Evolutionary conservation across 2,888 invertebrate species (phyloP).

Genomic region (Leucozona laternaria): DNA sequence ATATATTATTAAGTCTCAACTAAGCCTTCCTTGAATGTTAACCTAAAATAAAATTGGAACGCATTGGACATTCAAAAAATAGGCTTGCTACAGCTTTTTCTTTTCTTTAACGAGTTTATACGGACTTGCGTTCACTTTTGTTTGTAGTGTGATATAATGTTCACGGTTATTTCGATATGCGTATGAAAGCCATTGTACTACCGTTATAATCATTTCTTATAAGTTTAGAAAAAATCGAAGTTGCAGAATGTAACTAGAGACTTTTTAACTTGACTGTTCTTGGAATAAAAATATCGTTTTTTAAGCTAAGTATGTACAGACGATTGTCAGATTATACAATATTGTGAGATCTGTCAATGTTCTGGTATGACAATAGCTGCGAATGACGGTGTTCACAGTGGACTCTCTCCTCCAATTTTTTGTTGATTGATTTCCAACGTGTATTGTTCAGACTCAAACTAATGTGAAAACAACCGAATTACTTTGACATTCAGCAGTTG

Average conservation of each 20-base stretch:
- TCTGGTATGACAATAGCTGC: too few relatives aligned
- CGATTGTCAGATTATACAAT: too few relatives aligned
- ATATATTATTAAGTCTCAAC: background rate
- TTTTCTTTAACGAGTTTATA: constrained; percentile 39
- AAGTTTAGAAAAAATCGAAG: background rate
- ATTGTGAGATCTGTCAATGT: too few relatives aligned
- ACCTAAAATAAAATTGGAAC: constrained; percentile 55
- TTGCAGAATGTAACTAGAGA: background rate
- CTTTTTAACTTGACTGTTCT: background rate
- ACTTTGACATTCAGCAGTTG: too few relatives aligned
- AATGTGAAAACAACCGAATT: too few relatives aligned
- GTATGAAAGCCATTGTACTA: background rate
- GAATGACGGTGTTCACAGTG: too few relatives aligned
- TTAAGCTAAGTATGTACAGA: too few relatives aligned
- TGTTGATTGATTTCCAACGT: too few relatives aligned
- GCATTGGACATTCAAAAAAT: constrained; percentile 54
- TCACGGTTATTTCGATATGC: background rate
- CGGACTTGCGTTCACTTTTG: constrained; percentile 57
- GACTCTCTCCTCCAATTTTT: too few relatives aligned
- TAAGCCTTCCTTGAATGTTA: constrained; percentile 13
- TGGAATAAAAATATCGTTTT: too few relatives aligned
- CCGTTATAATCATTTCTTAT: background rate
- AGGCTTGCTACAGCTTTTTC: constrained; percentile 61
- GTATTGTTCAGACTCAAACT: too few relatives aligned
- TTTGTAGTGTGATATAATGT: background rate